Base-by-base conservation (phyloP, 2,797 vertebrate genomes). In the Merluccius polli region DNA sequence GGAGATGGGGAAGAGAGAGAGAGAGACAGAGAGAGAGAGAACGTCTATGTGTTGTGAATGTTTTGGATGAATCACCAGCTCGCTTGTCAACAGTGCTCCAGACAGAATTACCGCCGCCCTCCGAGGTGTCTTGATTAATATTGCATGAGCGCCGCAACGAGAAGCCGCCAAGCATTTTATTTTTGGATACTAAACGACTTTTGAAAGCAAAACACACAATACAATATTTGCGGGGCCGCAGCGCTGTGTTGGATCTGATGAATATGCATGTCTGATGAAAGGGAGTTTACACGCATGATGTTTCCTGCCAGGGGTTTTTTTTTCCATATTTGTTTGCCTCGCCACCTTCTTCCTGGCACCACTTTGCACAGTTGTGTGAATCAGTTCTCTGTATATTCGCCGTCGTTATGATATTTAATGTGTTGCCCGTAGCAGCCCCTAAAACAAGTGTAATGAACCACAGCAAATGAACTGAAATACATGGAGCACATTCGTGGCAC, bases 61-160 rank as follows among this genome's bases (percentile, higher is more conserved):
- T 18, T 48, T 18, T 48, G 41, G 16, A 65, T 65, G 63, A 65
- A 13, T 68, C 44, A 52, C 35, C 24, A 74, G 8, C 24, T 36
- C 48, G 65, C 73, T 73, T 75, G 75, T n/a, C 29, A 73, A 32
- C 18, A 63, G 73, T 72, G 75, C 71, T 16, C 74, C 78, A 68
- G 73, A 48, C 70, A 80, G 65, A 83, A 82, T 65, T 79, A 81
- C 72, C 11, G 77, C 73, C 13, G 77, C 73, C 65, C 69, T 82
- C 72, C 78, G 73, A 79, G 29, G 72, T 71, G 48, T 77, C 78
- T 31, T 73, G 75, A 82, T 90, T 72, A 87, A 89, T 83, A 82
- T 71, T 81, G 59, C 72, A 88, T 78, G 81, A 87, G 80, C 72
- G 15, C n/a, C 72, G 59, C 0, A 8, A 65, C 41, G 13, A 74